Conservation (phyloP, 2,113 vertebrate genomes). For the Camelus bactrianus region DNA sequence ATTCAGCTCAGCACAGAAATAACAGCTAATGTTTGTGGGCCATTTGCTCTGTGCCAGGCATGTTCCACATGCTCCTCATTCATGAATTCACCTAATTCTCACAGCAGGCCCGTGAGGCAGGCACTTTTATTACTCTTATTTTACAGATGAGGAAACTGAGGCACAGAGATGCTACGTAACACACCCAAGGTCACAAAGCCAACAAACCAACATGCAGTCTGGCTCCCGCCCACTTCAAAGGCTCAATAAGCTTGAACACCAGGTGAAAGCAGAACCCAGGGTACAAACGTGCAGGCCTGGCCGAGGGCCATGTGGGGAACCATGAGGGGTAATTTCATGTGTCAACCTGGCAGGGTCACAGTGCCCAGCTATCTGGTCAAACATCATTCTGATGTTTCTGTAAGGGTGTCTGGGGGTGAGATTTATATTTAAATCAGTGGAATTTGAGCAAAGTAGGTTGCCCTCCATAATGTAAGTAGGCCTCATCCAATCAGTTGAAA, state of each 20-base stretch:
- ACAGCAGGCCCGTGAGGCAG: neutral
- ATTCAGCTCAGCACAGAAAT: neutral
- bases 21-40: neutral
- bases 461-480: neutral
- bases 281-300: neutral
- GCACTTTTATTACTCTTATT: neutral
- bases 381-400: neutral
- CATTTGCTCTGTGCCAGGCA: neutral
- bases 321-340: neutral
- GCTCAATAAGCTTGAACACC: neutral
- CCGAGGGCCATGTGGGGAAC: neutral
- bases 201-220: neutral
- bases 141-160: neutral
- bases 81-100: neutral
- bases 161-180: neutral
- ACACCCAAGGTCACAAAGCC: neutral
- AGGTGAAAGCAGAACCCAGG: neutral
- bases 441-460: slow-evolving; percentile 5
- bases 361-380: neutral
- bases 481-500: neutral
- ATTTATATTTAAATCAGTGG: neutral
- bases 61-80: no score
- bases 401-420: neutral
- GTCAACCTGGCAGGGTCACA: neutral
- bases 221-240: neutral